Conservation (phyloP, 2,113 vertebrate genomes). For the Otus sunia region DNA sequence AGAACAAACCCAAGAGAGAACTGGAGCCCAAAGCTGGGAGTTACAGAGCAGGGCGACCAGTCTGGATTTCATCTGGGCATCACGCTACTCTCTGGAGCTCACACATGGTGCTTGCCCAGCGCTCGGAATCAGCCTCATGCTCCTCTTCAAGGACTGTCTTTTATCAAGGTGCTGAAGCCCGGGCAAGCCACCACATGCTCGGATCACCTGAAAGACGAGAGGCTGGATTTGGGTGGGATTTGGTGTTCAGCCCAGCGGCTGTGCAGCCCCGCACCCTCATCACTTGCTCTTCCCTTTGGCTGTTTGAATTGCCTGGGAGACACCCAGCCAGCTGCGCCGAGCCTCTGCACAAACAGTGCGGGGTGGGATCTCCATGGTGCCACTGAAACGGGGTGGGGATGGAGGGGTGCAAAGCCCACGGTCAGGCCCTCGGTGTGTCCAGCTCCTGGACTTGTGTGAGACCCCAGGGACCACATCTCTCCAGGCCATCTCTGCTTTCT, state of each 20-base stretch:
- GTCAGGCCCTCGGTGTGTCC: background rate
- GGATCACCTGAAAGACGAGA: background rate
- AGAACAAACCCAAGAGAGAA: background rate
- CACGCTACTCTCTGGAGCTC: background rate
- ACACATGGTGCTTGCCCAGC: accelerated
- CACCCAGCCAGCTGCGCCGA: accelerated
- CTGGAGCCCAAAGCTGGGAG: background rate
- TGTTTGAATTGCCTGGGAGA: background rate
- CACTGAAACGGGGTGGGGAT: background rate
- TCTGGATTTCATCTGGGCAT: background rate
- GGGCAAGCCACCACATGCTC: background rate
- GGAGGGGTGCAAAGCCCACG: accelerated
- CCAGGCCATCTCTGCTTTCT: background rate
- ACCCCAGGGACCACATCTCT: accelerated
- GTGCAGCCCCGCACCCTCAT: background rate
- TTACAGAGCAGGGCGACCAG: background rate
- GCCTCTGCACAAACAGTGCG: background rate
- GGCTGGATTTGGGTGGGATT: background rate
- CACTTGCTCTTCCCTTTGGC: background rate
- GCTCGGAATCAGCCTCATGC: background rate
- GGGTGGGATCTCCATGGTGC: background rate
- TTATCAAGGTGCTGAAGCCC: background rate
- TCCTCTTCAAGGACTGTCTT: background rate
- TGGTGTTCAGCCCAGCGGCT: background rate
- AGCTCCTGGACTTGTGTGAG: background rate